Evolutionary conservation across 1,140 invertebrate genomes (phyloP).

Genomic region (Pinna nobilis): DNA sequence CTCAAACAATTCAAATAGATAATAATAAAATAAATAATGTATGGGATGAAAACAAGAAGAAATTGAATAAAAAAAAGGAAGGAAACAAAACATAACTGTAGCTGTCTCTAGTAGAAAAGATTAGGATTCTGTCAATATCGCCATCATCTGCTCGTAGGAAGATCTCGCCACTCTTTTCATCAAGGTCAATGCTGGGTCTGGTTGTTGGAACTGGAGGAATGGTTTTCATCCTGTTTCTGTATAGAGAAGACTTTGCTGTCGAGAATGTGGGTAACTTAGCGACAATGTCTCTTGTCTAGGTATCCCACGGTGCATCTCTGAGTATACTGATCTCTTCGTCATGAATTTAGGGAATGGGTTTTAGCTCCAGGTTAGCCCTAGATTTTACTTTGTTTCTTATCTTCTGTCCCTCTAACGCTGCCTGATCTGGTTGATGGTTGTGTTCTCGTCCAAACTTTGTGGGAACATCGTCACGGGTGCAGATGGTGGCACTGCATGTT

Average conservation of each 20-base stretch:
- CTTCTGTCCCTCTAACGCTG: conserved; percentile 9
- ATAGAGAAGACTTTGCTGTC: conserved; percentile 8
- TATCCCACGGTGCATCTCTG: conserved; percentile 14
- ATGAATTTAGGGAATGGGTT: background rate
- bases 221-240: conserved; percentile 3
- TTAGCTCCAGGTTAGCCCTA: background rate
- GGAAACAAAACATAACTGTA: no score
- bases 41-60: no score
- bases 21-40: no score
- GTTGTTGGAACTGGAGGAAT: conserved; percentile 7
- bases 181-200: background rate
- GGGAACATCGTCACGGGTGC: conserved; percentile 8
- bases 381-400: background rate
- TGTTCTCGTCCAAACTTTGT: background rate
- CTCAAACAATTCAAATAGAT: no score
- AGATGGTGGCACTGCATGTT: conserved; percentile 24
- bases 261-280: conserved; percentile 1
- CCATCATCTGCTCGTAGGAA: conserved; percentile 20
- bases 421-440: conserved; percentile 13
- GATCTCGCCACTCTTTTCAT: background rate
- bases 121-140: conserved; percentile 9
- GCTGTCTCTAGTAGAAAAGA: conserved; percentile 19
- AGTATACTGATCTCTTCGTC: conserved; percentile 17
- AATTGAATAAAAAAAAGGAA: no score
- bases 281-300: background rate